Percentiles rank a stretch among this genome's conserved stretches.
Conservation (phyloP, 2,797 vertebrate species). For the Lithobates pipiens region DNA sequence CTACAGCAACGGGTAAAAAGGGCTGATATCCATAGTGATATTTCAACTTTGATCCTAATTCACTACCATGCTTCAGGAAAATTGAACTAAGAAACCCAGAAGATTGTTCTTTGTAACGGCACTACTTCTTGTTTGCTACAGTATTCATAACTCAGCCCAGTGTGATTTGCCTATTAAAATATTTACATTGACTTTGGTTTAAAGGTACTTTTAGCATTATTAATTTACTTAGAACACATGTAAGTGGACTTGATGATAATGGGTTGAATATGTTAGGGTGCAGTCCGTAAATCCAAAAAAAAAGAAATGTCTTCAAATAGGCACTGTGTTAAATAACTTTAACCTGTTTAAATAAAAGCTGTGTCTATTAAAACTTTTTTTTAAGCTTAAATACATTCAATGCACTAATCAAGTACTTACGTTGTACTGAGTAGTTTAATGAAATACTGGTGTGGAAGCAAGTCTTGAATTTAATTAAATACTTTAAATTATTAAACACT, state of each 20-base stretch:
- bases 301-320: background rate
- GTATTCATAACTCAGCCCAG: no score
- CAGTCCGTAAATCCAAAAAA: background rate
- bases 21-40: no score
- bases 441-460: slow-evolving; percentile 9
- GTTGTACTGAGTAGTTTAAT: slow-evolving; percentile 19
- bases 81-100: no score
- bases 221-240: no score
- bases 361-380: slow-evolving; percentile 8
- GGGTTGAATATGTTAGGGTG: background rate
- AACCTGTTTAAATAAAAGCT: slow-evolving; percentile 1
- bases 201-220: no score
- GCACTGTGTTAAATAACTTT: slow-evolving; percentile 1
- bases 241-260: slow-evolving; percentile 1
- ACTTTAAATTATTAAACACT: slow-evolving; percentile 15
- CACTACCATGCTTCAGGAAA: no score
- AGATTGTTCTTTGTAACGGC: no score
- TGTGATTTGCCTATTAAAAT: no score
- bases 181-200: no score
- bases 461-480: slow-evolving; percentile 26
- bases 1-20: no score
- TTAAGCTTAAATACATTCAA: slow-evolving; percentile 19
- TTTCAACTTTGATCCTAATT: no score
- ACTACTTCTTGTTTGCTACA: no score
- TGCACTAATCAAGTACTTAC: slow-evolving; percentile 12